Conservation (phyloP, 2,113 vertebrate species). For the Cavia porcellus region DNA sequence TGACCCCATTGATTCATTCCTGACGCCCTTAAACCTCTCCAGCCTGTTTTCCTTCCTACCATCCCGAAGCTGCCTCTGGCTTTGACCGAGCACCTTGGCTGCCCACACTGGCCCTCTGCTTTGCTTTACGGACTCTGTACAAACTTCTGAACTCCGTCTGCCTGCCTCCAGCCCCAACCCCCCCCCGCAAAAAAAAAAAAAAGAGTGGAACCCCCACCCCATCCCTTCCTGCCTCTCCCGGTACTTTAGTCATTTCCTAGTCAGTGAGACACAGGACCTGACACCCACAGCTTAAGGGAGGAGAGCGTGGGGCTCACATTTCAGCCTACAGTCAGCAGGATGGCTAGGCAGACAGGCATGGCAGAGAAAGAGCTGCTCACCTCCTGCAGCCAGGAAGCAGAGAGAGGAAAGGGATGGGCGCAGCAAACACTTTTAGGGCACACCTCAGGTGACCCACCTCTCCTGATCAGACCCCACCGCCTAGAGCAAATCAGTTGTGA, state of each 20-base stretch:
- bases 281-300: background rate
- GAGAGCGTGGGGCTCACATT: background rate
- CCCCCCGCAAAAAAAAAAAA: too few relatives aligned
- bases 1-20: background rate
- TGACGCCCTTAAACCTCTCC: too few relatives aligned
- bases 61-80: background rate
- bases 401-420: background rate
- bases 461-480: background rate
- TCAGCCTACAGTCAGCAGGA: background rate
- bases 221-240: background rate
- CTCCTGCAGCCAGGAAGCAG: background rate
- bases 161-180: background rate
- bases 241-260: background rate
- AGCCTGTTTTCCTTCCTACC: background rate
- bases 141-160: background rate
- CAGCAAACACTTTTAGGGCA: background rate
- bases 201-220: background rate
- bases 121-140: background rate
- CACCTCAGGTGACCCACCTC: background rate
- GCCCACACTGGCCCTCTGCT: background rate
- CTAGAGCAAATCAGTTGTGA: background rate
- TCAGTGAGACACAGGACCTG: background rate
- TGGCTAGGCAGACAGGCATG: background rate
- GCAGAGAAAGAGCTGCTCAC: background rate
- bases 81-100: background rate